These are phyloP conservation scores for Alloplasta piceator DNA, from an alignment of 2,888 invertebrate genomes.

Conservation along the genomic window DNA sequence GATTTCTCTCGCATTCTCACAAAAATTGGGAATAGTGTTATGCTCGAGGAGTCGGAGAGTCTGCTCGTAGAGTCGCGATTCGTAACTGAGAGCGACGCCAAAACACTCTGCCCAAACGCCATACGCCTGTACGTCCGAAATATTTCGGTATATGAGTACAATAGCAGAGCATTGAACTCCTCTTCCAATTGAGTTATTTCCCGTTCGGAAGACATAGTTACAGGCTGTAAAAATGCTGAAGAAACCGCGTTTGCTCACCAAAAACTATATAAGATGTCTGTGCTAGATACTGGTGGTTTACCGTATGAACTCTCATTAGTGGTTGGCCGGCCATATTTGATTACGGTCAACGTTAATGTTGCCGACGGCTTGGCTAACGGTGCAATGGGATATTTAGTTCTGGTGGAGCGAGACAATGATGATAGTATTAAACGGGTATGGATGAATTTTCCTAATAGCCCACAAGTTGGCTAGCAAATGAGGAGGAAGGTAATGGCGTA, in stretches of 20 bases:
- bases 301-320: slow-evolving; percentile 68
- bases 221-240: slow-evolving; percentile 51
- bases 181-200: slow-evolving; percentile 59
- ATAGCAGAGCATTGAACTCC: slow-evolving; percentile 61
- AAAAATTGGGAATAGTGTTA: slow-evolving; percentile 68
- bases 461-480: not conserved
- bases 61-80: slow-evolving; percentile 71
- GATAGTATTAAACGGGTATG: too few relatives aligned
- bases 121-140: slow-evolving; percentile 71
- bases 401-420: slow-evolving; percentile 63
- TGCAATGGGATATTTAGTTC: slow-evolving; percentile 70
- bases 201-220: slow-evolving; percentile 65
- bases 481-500: not conserved
- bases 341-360: slow-evolving; percentile 74
- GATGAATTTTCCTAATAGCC: too few relatives aligned
- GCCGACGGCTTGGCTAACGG: slow-evolving; percentile 75
- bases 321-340: slow-evolving; percentile 62
- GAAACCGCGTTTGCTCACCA: slow-evolving; percentile 53
- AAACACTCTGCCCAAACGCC: slow-evolving; percentile 68
- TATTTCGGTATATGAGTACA: slow-evolving; percentile 72
- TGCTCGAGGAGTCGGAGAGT: slow-evolving; percentile 66
- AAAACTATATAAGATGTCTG: slow-evolving; percentile 65
- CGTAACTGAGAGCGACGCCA: slow-evolving; percentile 67
- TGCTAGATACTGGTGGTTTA: slow-evolving; percentile 72
- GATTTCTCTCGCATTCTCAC: slow-evolving; percentile 2